phyloP scores from a whole-genome alignment of 2,797 vertebrate genomes.

The Heteromormyrus szaboi region DNA sequence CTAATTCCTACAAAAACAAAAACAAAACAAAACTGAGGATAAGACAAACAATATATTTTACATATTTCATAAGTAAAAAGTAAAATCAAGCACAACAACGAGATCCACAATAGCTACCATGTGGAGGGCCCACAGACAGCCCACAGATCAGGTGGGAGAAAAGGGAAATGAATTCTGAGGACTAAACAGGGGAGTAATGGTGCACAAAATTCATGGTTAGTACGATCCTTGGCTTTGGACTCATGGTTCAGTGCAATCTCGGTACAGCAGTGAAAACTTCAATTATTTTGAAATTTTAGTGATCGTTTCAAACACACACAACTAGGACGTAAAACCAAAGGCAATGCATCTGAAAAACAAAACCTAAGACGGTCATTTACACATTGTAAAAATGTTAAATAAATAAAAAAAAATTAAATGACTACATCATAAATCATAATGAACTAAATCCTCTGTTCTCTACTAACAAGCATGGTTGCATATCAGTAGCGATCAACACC shows the following conservation, averaged over 20 bases:
- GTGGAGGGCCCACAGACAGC: neutral
- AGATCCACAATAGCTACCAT: neutral
- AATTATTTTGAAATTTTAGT: neutral
- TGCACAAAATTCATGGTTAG: neutral
- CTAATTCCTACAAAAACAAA: neutral
- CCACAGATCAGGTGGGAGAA: neutral
- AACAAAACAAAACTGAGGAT: neutral
- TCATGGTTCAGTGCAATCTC: neutral
- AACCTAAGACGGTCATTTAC: neutral
- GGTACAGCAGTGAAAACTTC: neutral
- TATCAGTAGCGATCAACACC: neutral
- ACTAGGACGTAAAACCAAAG: neutral
- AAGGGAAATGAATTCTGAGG: neutral
- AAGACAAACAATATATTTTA: neutral
- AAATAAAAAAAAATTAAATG: neutral
- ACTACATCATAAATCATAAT: neutral
- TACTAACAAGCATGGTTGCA: neutral
- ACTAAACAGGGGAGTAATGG: neutral
- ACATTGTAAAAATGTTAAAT: neutral
- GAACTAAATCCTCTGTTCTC: neutral
- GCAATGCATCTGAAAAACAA: neutral
- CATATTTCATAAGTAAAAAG: neutral
- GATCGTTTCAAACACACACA: neutral
- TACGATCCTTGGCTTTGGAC: neutral
- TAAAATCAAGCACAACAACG: neutral